Evolutionary conservation across 1,140 invertebrate genomes (phyloP), one percentile per base, ranked within the genome.

Genomic region (Idris sp.): DNA sequence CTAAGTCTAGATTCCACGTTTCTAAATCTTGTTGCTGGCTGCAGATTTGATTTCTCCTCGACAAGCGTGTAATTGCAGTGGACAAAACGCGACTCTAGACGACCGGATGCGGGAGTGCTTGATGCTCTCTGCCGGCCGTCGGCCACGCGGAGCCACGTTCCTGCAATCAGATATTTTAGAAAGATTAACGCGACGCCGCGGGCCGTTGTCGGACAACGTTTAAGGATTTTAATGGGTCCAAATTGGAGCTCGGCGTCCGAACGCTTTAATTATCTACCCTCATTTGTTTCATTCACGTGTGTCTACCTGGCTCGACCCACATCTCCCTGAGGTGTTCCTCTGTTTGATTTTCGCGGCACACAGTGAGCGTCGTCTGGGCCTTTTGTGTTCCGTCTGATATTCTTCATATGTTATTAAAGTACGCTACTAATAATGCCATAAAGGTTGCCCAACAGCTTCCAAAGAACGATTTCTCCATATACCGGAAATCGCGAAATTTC

Each of bases 211-310:
- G 59, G 72, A 77, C 65, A 78, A 72, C 78, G 76, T 81, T 80
- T 78, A 79, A 61, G 48, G 65, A 71, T 69, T 80, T 80, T 82
- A 79, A 81, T 80, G 74, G 68, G 65, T 53, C 51, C 43, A 79
- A 79, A 79, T 79, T 81, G 69, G 76, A 74, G 64, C 71, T 76
- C 74, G 74, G 71, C 65, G 71, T 68, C 64, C 54, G 64, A 53
- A 72, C 74, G 59, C 80, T 79, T 77, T 80, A 80, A 80, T 80
- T 80, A 80, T 76, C 35, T 67, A 78, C 76, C 79, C 76, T 78
- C 74, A 77, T 76, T 80, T 77, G 73, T 80, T 82, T 78, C 80
- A 77, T 74, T 75, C 78, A 74, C 68, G 31, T 54, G 54, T 76
- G 54, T 76, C 46, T 69, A 58, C 69, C 71, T 74, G 68, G 41